Evolutionary conservation across 2,113 vertebrate genomes (phyloP), one percentile per base, ranked within the genome.

Genomic region (Hippocampus mohnikei): DNA sequence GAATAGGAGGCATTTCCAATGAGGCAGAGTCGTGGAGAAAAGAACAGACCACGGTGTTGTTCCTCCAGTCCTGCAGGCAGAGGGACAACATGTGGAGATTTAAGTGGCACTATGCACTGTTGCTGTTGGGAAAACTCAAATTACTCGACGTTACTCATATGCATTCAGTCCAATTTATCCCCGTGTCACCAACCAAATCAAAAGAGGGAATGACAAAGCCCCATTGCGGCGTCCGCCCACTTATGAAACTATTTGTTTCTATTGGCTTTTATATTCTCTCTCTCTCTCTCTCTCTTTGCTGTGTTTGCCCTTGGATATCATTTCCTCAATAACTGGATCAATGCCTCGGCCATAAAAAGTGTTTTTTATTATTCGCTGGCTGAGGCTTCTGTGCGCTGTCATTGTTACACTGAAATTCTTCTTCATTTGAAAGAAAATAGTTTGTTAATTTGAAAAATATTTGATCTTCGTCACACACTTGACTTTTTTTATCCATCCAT

Each of bases 201-300:
- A 20, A 20, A 37, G 8, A 20, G 37, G 29, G 18, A 40, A 62
- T 21, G 60, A 62, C 33, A 62, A 9, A 11, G 60, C 33, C 11
- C 33, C 33, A 61, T 37, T 61, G 59, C 40, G 59, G 16, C 16
- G 8, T 61, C 29, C 33, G 20, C 29, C 59, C 27, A 3, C 59
- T 61, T 21, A 61, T 20, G 59, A 21, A 21, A 61, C 60, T 21
- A 62, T n/a, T 62, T 62, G 20, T 62, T 62, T 62, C 60, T 41
- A 5, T 40, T 62, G 60, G 60, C 60, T 41, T 3, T 20, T 8
- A 8, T 16, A 33, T 8, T 33, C 58, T 60, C 21, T 46, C n/a
- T n/a, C 8, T 10, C 52, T 53, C 52, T 44, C 60, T 63, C 18
- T 20, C 10, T 25, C 16, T 25, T 20, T 42, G 33, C 37, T 42